Conservation (phyloP, 2,888 invertebrate species). For the Lacanobia oleracea region DNA sequence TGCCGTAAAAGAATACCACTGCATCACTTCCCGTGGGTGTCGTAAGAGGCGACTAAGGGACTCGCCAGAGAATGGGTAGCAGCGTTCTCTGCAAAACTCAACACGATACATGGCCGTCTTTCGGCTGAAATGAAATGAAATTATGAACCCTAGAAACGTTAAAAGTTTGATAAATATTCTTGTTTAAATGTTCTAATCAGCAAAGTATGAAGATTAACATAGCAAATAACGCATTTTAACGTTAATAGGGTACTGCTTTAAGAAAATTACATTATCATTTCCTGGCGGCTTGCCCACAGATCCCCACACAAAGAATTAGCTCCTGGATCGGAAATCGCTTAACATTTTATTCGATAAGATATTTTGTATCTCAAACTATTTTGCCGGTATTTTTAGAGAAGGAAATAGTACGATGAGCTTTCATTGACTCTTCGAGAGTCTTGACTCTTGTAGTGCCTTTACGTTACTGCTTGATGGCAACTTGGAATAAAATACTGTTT, state of each 20-base stretch:
- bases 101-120: too few species aligned
- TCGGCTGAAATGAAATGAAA: too few species aligned
- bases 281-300: conserved; percentile 26
- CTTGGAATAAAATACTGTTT: background rate
- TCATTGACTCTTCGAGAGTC: conserved; percentile 26
- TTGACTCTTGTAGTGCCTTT: background rate
- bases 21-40: too few species aligned
- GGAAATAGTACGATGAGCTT: conserved; percentile 15
- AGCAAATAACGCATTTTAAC: conserved; percentile 23
- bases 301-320: conserved; percentile 14
- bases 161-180: background rate
- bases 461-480: background rate
- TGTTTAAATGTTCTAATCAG: background rate
- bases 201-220: background rate
- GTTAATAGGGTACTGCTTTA: conserved; percentile 6
- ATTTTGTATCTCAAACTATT: conserved; percentile 16
- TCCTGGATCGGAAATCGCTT: conserved; percentile 34
- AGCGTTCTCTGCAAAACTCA: too few species aligned
- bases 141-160: background rate
- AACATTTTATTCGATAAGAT: conserved; percentile 30
- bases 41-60: too few species aligned
- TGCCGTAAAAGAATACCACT: too few species aligned
- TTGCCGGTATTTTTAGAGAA: conserved; percentile 17
- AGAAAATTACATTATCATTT: conserved; percentile 34
- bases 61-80: too few species aligned